Percentiles rank a stretch among this genome's conserved stretches.
These are phyloP conservation scores for Lates calcarifer DNA, from an alignment of 2,113 vertebrate genomes.

Conservation along the genomic window DNA sequence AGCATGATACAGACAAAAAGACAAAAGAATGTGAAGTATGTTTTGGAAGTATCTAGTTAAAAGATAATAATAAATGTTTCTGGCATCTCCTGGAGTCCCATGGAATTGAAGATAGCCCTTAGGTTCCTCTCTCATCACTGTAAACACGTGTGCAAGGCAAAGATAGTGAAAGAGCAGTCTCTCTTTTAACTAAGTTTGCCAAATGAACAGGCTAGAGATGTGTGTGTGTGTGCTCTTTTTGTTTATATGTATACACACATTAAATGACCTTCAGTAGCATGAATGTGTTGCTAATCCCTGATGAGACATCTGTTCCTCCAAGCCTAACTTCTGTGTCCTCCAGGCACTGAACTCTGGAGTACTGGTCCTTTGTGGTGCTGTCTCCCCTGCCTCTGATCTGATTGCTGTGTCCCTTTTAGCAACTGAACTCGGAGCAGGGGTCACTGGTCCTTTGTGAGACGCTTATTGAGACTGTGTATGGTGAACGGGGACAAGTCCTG, in stretches of 20 bases:
- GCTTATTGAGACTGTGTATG: conserved; percentile 93
- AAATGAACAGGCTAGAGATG: not conserved
- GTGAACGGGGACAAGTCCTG: conserved; percentile 93
- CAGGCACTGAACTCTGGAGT: conserved; percentile 56
- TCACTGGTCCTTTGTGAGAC: conserved; percentile 95
- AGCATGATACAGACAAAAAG: not conserved
- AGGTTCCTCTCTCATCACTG: conserved; percentile 1
- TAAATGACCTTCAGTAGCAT: conserved; percentile 61
- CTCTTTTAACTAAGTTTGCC: not conserved
- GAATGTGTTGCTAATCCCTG: conserved; percentile 63
- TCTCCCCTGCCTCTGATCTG: conserved; percentile 65
- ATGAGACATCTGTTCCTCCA: conserved; percentile 61
- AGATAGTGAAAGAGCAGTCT: not conserved
- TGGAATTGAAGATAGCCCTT: not conserved
- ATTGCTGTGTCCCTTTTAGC: conserved; percentile 75
- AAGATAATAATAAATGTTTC: not conserved
- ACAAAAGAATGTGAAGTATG: not conserved
- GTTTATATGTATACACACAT: conserved; percentile 9
- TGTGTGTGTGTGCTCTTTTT: conserved; percentile 1
- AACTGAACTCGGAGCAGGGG: conserved; percentile 89
- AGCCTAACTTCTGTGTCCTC: conserved; percentile 58
- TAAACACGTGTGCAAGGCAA: conserved; percentile 10
- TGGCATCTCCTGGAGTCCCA: not conserved
- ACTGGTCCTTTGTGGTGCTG: conserved; percentile 57
- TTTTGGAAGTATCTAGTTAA: not conserved